Conservation (phyloP, 2,113 vertebrate genomes). For the Camelus dromedarius region DNA sequence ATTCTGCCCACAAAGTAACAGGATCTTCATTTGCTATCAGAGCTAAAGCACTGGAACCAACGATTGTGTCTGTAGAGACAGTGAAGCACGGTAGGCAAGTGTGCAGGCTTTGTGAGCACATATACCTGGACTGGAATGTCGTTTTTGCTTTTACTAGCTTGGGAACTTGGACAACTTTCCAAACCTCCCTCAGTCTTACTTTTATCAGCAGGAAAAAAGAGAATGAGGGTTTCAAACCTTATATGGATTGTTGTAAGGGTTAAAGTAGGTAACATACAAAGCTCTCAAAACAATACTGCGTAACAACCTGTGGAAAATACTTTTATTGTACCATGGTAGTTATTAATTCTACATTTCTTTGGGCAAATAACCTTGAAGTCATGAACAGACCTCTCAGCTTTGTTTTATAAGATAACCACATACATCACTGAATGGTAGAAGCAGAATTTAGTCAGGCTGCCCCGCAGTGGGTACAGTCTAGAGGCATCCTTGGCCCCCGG, state of each 20-base stretch:
- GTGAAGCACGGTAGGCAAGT: neutral
- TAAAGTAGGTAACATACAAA: neutral
- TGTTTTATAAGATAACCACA: neutral
- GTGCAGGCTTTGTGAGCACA: neutral
- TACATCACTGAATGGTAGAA: neutral
- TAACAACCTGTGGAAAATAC: neutral
- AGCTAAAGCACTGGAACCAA: neutral
- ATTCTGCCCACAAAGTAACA: neutral
- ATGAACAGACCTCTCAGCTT: neutral
- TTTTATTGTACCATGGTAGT: neutral
- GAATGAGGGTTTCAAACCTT: neutral
- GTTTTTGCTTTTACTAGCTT: neutral
- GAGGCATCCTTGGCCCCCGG: accelerated
- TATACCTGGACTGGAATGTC: neutral
- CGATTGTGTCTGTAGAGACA: neutral
- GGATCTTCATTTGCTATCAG: slow-evolving; percentile 19
- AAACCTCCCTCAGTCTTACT: neutral
- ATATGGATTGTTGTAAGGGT: neutral
- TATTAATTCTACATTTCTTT: neutral
- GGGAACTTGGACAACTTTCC: neutral
- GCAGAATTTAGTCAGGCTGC: neutral
- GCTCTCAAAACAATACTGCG: neutral
- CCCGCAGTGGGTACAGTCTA: neutral
- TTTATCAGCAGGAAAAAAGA: neutral
- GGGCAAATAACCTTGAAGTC: neutral